phyloP scores from a whole-genome alignment of 2,113 vertebrate species.

The Tyto alba region DNA sequence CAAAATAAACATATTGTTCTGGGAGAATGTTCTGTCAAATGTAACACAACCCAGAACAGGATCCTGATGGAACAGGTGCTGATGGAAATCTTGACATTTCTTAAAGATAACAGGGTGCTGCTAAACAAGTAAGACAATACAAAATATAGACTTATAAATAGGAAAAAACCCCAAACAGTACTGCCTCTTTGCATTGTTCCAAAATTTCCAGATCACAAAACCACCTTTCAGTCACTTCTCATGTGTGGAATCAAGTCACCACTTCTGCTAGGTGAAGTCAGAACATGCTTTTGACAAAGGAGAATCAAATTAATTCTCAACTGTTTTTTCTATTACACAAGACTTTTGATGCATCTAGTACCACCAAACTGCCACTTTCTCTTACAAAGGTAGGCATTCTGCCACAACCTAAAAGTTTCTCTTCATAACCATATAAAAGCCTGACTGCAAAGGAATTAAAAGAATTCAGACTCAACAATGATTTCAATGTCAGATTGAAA shows the following conservation, averaged over 20 bases:
- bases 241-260: background rate
- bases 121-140: background rate
- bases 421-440: background rate
- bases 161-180: background rate
- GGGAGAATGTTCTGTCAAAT: background rate
- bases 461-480: constrained; percentile 48
- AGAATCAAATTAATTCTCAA: background rate
- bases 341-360: background rate
- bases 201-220: background rate
- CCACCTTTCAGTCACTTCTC: background rate
- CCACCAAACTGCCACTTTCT: background rate
- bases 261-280: background rate
- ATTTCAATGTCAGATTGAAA: constrained; percentile 52
- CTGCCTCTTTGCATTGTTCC: background rate
- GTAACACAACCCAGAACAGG: background rate
- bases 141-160: background rate
- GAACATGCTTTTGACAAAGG: background rate
- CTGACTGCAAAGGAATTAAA: constrained; percentile 45
- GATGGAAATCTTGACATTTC: background rate
- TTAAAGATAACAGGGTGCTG: background rate
- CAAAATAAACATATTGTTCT: background rate
- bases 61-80: background rate
- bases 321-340: background rate
- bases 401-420: background rate
- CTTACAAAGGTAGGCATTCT: background rate